Base-by-base conservation (phyloP, 2,888 invertebrate genomes). In the Hyalella azteca region DNA sequence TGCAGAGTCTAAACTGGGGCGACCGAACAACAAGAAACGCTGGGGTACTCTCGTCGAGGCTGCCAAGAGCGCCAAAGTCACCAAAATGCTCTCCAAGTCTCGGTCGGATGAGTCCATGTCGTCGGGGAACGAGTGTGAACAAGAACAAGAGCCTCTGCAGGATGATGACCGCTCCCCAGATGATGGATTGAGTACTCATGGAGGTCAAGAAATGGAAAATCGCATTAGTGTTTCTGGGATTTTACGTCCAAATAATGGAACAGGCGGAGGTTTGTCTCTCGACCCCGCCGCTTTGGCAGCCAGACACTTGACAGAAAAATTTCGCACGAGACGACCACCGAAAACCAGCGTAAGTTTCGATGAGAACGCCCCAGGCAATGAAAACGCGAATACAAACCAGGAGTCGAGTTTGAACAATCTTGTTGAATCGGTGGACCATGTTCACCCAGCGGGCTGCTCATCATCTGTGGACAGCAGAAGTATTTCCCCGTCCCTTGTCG, bases 41-140 rank as follows among this genome's bases (percentile, higher is more conserved):
- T 85, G 85, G 85, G 83, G 85, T 26, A 85, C 83, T 13, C 81
- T 85, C 40, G 85, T 85, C 45, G 83, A 85, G 75, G 85, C 85
- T 3, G 83, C 85, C 54, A 83, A 83, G 73, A 85, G 77, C 73
- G 85, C 85, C 40, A 81, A 81, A 39, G 85, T 85, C 49, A 79
- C 81, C 41, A 83, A 83, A 48, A 78, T 85, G 75, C 81, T 85
- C 45, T 82, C 85, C 45, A 79, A 82, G 59, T 82, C 83, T 45
- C 79, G 80, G 32, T 83, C 83, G 40, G 85, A 85, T 50, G 83
- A 85, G 49, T 81, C 81, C 75, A 39, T 80, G 49, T 83, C 83
- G 50, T 83, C 83, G 45, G 83, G 81, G 15, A 76, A 81, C 41
- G 84, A 79, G 29, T 78, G 82, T 50, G 81, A 81, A 41, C 78